Evolutionary conservation across 2,113 vertebrate genomes (phyloP), one percentile per base, ranked within the genome.

Genomic region (Entomyzon cyanotis): DNA sequence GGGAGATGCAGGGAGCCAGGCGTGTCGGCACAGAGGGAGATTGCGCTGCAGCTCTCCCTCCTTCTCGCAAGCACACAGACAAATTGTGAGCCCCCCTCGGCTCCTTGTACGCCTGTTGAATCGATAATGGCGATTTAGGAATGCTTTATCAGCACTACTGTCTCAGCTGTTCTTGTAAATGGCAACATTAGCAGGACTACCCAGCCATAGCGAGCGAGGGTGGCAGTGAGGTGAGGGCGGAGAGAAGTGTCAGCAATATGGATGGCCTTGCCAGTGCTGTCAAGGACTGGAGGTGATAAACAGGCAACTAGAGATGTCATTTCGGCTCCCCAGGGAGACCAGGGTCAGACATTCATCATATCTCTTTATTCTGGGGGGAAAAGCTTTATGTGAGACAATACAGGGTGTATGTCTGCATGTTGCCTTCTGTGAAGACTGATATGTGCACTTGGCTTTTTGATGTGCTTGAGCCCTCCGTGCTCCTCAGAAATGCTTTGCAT

Each of bases 251-350:
- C 87, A 84, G 58, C 64, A 75, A 55, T 94, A 96, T 84, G 79
- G 91, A 94, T 95, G 87, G 95, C 82, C 55, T 88, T 92, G 92
- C 67, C 90, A 83, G 31, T 37, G n/a, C 86, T 94, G 91, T 86
- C 93, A 94, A 91, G 95, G 95, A 30, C 87, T 91, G 87, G 58
- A 95, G 90, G 87, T 44, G 27, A 83, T 95, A 92, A 96, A 88
- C 21, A 10, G 90, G 89, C 87, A 89, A 52, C 82, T 76, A 28
- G 69, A 96, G 87, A 82, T 11, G 42, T 95, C 76, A 68, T 86
- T 96, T 74, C 44, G 58, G 68, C 60, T 94, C 73, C 81, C 68
- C 42, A 27, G 92, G 80, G 94, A 94, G 80, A 39, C 12, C 3
- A 7, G 71, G 92, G 92, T 80, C 82, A 90, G 90, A 20, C 5